Conservation (phyloP, 2,797 vertebrate genomes). For the Naso thynnoides region DNA sequence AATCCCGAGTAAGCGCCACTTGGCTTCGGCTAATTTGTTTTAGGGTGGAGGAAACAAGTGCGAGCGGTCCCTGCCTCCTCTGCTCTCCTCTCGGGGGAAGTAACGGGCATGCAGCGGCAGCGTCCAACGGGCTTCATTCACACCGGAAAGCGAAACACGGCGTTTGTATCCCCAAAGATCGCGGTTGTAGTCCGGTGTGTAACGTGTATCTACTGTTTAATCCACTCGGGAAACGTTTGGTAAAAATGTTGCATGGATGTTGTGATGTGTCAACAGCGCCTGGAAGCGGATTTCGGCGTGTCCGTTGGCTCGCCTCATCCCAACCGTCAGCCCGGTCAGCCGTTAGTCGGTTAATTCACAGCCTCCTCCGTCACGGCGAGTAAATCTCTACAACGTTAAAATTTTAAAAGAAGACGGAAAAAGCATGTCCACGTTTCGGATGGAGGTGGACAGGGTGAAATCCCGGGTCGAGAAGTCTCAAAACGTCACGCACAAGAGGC, state of each 20-base stretch:
- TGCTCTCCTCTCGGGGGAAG: slow-evolving; percentile 61
- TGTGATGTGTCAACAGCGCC: slow-evolving; percentile 49
- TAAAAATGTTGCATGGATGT: slow-evolving; percentile 36
- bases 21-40: slow-evolving; percentile 41
- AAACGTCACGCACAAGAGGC: neutral
- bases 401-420: neutral
- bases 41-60: slow-evolving; percentile 63
- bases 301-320: slow-evolving; percentile 47
- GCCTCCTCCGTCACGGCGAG: slow-evolving; percentile 20
- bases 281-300: slow-evolving; percentile 43
- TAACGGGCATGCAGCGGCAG: slow-evolving; percentile 45
- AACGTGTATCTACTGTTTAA: slow-evolving; percentile 13
- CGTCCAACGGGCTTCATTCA: slow-evolving; percentile 50
- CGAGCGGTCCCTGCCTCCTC: slow-evolving; percentile 58
- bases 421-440: slow-evolving; percentile 46
- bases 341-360: slow-evolving; percentile 21
- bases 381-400: slow-evolving; percentile 6
- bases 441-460: slow-evolving; percentile 15
- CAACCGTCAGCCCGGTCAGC: slow-evolving; percentile 21
- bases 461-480: slow-evolving; percentile 51
- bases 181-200: slow-evolving; percentile 18
- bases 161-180: slow-evolving; percentile 1
- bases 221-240: slow-evolving; percentile 32
- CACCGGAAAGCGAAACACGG: slow-evolving; percentile 19
- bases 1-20: slow-evolving; percentile 43